Evolutionary conservation across 1,140 invertebrate species (phyloP).

Genomic region (Drosophila mayri): DNA sequence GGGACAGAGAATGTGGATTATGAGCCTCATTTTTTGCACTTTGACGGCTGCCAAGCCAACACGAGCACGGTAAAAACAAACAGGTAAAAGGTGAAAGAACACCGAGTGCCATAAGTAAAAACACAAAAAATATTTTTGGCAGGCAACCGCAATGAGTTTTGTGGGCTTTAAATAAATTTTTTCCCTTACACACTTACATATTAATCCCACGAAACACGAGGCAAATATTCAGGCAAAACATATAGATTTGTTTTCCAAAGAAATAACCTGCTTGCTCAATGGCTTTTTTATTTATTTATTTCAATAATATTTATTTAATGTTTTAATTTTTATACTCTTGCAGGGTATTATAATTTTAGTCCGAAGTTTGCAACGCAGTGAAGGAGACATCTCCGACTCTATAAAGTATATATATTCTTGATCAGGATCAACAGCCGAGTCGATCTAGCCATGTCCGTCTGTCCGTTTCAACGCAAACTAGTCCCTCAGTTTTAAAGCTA

Average conservation of each 20-base stretch:
- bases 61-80: conserved; percentile 3
- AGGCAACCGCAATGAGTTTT: conserved; percentile 13
- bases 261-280: too few relatives aligned
- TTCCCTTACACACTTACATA: neutral
- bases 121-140: conserved; percentile 7
- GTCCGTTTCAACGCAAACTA: too few relatives aligned
- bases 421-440: too few relatives aligned
- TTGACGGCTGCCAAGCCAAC: conserved; percentile 53
- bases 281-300: neutral
- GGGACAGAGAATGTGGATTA: conserved; percentile 26
- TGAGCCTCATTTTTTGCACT: conserved; percentile 59
- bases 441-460: too few relatives aligned
- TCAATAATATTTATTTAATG: too few relatives aligned
- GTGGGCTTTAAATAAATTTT: conserved; percentile 15
- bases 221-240: neutral
- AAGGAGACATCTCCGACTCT: too few relatives aligned
- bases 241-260: neutral
- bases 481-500: too few relatives aligned
- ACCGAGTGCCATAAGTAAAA: conserved; percentile 23
- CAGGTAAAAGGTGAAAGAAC: conserved; percentile 1
- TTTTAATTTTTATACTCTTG: too few relatives aligned
- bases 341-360: too few relatives aligned
- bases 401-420: too few relatives aligned
- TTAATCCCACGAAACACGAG: neutral
- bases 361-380: too few relatives aligned